These are phyloP conservation scores for Brachystomella parvula DNA, from an alignment of 1,140 invertebrate species.

Conservation along the genomic window DNA sequence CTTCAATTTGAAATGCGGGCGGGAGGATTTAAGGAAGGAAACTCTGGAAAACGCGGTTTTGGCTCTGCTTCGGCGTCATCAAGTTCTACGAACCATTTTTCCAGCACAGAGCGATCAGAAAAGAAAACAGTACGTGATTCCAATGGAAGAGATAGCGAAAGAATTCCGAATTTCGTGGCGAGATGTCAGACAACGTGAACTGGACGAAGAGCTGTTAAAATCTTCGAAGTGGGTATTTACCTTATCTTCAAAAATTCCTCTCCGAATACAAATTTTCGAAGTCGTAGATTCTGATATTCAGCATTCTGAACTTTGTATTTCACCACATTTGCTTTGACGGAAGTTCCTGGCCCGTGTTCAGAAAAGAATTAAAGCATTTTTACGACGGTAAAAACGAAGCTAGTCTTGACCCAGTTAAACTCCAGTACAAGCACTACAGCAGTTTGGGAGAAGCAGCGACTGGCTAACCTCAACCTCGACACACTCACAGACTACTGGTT, in stretches of 20 bases:
- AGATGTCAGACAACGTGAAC: background rate
- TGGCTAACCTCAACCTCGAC: background rate
- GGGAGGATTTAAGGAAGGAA: background rate
- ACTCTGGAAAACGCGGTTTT: background rate
- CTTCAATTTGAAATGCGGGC: background rate
- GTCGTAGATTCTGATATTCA: background rate
- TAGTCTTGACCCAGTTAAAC: background rate
- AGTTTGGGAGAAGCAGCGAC: background rate
- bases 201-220: background rate
- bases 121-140: background rate
- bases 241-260: background rate
- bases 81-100: background rate
- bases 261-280: background rate
- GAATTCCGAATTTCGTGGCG: background rate
- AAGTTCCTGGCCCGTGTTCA: background rate
- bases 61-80: background rate
- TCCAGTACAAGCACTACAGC: background rate
- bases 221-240: background rate
- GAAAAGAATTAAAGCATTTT: background rate
- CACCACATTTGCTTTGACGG: slow-evolving; percentile 20
- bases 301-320: background rate
- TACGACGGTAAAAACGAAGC: background rate
- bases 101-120: background rate
- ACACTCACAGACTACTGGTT: background rate
- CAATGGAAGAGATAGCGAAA: background rate